A percentile compares a stretch with the other conserved stretches of the same genome.
Evolutionary conservation across 1,140 invertebrate species (phyloP).

Genomic region (Drosophila grimshawi): DNA sequence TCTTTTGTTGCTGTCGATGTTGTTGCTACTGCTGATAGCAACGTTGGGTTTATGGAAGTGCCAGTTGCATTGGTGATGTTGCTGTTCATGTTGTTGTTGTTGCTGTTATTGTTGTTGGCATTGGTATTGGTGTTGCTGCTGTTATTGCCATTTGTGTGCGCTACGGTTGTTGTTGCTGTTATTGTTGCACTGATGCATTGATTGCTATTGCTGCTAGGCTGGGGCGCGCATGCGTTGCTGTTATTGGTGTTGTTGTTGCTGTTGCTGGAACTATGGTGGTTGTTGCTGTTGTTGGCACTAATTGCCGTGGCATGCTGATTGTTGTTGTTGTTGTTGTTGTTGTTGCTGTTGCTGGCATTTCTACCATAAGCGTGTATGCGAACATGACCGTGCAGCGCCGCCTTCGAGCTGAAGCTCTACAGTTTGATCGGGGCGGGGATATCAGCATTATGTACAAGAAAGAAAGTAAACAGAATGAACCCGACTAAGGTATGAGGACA

Average conservation of each 20-base stretch:
- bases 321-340: conserved; percentile 42
- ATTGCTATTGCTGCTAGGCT: conserved; percentile 22
- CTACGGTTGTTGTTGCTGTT: conserved; percentile 37
- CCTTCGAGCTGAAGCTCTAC: conserved; percentile 92
- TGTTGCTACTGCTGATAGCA: neutral
- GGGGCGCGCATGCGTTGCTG: conserved; percentile 46
- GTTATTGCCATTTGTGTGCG: conserved; percentile 26
- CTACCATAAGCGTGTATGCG: conserved; percentile 87
- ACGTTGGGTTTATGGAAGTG: conserved; percentile 2
- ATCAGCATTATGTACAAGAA: conserved; percentile 62
- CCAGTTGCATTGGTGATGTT: conserved; percentile 8
- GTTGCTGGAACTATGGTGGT: conserved; percentile 25
- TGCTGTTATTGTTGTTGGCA: conserved; percentile 14
- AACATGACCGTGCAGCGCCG: conserved; percentile 91
- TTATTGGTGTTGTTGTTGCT: conserved; percentile 35
- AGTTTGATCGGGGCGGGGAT: conserved; percentile 67
- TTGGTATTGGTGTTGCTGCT: conserved; percentile 36
- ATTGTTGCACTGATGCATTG: conserved; percentile 30
- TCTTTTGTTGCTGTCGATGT: conserved; percentile 11
- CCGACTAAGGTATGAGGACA: conserved; percentile 20
- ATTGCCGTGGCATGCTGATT: conserved; percentile 50
- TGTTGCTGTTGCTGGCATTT: conserved; percentile 64
- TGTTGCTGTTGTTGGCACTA: conserved; percentile 36
- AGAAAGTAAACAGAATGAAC: conserved; percentile 46
- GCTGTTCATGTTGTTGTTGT: conserved; percentile 11